Evolutionary conservation across 2,113 vertebrate species (phyloP).

Genomic region (Dasyprocta punctata): DNA sequence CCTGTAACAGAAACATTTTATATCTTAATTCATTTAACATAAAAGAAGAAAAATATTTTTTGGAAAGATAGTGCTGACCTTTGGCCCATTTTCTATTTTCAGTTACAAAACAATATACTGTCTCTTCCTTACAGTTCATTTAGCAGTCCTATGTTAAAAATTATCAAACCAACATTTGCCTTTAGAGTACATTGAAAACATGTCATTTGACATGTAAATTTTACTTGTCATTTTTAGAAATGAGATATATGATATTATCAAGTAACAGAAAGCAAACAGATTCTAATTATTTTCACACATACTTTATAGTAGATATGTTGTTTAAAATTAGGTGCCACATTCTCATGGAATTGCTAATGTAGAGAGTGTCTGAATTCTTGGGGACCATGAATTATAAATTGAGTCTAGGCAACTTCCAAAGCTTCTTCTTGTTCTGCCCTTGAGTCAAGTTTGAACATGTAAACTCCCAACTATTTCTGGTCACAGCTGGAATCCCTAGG

Average conservation of each 20-base stretch:
- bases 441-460: not conserved
- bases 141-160: fast-evolving
- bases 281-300: conserved; percentile 28
- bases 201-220: not conserved
- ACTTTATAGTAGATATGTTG: not conserved
- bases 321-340: not conserved
- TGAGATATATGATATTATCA: not conserved
- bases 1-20: not conserved
- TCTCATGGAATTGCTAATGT: not conserved
- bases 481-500: not conserved
- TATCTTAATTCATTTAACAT: not conserved
- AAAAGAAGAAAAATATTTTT: not conserved
- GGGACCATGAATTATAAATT: not conserved
- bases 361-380: not conserved
- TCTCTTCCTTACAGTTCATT: conserved; percentile 42
- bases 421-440: not conserved
- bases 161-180: not conserved
- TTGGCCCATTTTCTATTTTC: not conserved
- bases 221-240: not conserved
- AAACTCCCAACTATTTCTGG: not conserved
- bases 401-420: not conserved
- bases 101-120: not conserved
- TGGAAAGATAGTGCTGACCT: not conserved
- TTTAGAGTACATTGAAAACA: not conserved
- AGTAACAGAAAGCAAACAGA: not conserved